A percentile compares a stretch with the other conserved stretches of the same genome.
These are phyloP conservation scores for Virgularia gustaviana DNA, from an alignment of 92 coral and sea anemone species.

Conservation along the genomic window DNA sequence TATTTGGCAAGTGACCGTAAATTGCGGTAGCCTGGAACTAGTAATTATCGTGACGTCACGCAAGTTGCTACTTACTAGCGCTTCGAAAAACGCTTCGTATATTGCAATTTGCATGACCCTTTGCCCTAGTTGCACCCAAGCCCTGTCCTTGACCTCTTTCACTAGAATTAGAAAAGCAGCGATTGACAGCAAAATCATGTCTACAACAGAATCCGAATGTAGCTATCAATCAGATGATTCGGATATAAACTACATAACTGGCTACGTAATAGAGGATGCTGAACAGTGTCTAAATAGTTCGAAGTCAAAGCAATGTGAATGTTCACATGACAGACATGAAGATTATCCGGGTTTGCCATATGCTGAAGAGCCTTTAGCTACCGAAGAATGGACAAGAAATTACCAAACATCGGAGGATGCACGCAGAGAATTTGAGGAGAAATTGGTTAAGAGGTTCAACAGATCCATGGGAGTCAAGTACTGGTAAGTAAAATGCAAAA, in stretches of 20 bases:
- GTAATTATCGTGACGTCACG: slow-evolving; percentile 15
- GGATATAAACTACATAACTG: not conserved
- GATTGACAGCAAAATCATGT: not conserved
- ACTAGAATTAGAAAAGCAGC: not conserved
- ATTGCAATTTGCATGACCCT: too few relatives aligned
- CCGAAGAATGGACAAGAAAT: slow-evolving; percentile 2
- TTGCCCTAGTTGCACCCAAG: not conserved
- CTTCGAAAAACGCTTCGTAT: too few relatives aligned
- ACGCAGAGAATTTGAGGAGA: slow-evolving; percentile 4
- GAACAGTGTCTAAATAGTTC: not conserved
- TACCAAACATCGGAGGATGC: not conserved
- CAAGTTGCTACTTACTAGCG: too few relatives aligned
- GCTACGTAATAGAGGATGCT: not conserved
- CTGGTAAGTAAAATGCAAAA: not conserved
- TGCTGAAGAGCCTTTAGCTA: slow-evolving; percentile 32
- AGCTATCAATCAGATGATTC: not conserved
- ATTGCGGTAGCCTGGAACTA: not conserved
- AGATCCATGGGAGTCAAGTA: not conserved
- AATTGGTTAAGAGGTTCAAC: slow-evolving; percentile 8
- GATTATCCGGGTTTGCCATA: not conserved
- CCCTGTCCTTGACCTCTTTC: not conserved
- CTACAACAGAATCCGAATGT: not conserved
- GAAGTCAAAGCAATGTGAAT: not conserved
- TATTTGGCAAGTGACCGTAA: not conserved
- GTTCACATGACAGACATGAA: not conserved